Base-by-base conservation (phyloP, 23 tunicate species). In the Botrylloides violaceus region DNA sequence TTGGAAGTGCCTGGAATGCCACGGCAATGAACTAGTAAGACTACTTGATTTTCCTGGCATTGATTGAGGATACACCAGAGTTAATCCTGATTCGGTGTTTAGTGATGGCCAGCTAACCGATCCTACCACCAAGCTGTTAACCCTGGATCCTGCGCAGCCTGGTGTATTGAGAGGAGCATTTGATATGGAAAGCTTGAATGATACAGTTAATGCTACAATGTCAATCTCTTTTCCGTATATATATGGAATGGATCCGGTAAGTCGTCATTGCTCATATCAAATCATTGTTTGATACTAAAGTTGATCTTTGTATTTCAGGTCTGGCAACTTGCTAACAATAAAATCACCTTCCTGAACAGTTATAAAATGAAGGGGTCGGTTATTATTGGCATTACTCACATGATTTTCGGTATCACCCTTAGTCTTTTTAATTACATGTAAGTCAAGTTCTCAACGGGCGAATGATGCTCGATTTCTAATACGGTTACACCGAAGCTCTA, bases 221-320 rank as follows among this genome's bases (percentile, higher is more conserved):
- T n/a, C n/a, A n/a, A n/a, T n/a, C n/a, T 79, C 81, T 4, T 29
- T 30, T 28, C 98, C 98, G 2, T 91, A 91, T 64, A 74, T 77
- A 12, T 76, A 80, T 70, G 98, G 98, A 49, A 91, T 91, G 70
- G 98, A 91, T 57, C 98, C 98, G 5, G 94, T 85, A 62, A 48
- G 80, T 74, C n/a, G n/a, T 27, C 3, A 20, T 47, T 29, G 7
- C 6, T 64, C 7, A 7, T 7, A 59, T 59, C 30, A 6, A n/a
- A 6, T 23, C 64, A 59, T 7, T 26, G 30, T 6, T 59, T 18
- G 53, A 7, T 9, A 15, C 53, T 15, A 43, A 43, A 43, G 53
- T 43, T 43, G 53, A 43, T 43, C 12, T 43, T 43, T 43, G 12
- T 43, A 43, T 50, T 34, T 21, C 48, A 83, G 86, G 76, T 87